phyloP scores from a whole-genome alignment of 2,113 vertebrate genomes.

The Equus quagga region DNA sequence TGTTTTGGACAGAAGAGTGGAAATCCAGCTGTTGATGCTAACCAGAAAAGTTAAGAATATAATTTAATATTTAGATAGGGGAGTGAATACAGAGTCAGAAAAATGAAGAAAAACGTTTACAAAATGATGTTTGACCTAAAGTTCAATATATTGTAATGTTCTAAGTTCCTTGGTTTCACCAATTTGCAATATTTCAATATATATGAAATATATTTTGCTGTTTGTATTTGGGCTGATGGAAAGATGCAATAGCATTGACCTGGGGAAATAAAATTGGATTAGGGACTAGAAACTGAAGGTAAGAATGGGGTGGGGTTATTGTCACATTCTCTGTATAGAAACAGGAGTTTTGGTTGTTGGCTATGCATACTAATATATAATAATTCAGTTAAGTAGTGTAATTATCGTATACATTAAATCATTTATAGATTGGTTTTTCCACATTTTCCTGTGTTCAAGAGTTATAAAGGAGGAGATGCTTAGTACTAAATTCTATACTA shows the following conservation, averaged over 20 bases:
- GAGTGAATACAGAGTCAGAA: neutral
- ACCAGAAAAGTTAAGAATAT: slow-evolving; percentile 35
- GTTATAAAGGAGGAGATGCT: neutral
- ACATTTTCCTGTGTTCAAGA: slow-evolving; percentile 32
- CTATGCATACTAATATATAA: neutral
- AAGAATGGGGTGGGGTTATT: neutral
- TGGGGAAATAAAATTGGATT: neutral
- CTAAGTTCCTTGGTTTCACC: neutral
- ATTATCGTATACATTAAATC: neutral
- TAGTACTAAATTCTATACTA: neutral
- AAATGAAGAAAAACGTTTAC: neutral
- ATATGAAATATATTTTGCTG: neutral
- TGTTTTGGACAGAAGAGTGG: slow-evolving; percentile 57
- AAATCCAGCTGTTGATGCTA: slow-evolving; percentile 59
- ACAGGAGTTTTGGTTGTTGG: neutral
- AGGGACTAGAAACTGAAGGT: neutral
- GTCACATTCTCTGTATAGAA: neutral
- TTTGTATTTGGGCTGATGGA: neutral
- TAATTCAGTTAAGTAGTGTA: neutral
- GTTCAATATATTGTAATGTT: neutral
- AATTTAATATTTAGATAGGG: neutral
- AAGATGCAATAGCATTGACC: neutral
- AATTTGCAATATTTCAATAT: neutral
- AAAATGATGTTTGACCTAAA: neutral
- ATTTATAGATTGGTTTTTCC: neutral